Evolutionary conservation across 2,888 invertebrate genomes (phyloP).

Genomic region (Zelleria hepariella): DNA sequence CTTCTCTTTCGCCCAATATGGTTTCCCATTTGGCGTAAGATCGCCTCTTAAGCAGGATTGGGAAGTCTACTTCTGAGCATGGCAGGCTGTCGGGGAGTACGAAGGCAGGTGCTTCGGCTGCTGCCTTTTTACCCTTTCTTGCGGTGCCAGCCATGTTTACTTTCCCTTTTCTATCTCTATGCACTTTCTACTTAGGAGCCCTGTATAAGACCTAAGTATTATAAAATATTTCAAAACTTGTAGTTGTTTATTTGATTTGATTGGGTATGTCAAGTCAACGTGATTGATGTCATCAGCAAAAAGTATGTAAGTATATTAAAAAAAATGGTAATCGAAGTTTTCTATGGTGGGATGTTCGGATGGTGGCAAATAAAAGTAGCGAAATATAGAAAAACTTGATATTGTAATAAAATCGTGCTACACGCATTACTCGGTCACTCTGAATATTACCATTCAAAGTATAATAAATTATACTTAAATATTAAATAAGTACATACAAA

Average conservation of each 20-base stretch:
- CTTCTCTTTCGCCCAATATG: slow-evolving; percentile 41
- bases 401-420: slow-evolving; percentile 33
- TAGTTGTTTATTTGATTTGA: too few relatives aligned
- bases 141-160: slow-evolving; percentile 42
- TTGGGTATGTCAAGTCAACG: too few relatives aligned
- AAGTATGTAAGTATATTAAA: not conserved
- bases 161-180: not conserved
- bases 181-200: not conserved
- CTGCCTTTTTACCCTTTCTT: slow-evolving; percentile 39
- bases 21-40: slow-evolving; percentile 41
- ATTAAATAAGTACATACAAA: slow-evolving; percentile 7
- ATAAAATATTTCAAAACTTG: too few relatives aligned
- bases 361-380: slow-evolving; percentile 1
- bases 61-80: slow-evolving; percentile 54
- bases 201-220: too few relatives aligned
- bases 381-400: slow-evolving; percentile 15
- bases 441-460: slow-evolving; percentile 67
- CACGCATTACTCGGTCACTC: slow-evolving; percentile 61
- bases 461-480: slow-evolving; percentile 23
- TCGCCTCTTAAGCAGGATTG: slow-evolving; percentile 30
- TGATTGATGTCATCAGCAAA: not conserved
- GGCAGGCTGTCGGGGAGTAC: slow-evolving; percentile 50
- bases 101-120: slow-evolving; percentile 32
- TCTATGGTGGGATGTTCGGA: slow-evolving; percentile 17
- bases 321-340: slow-evolving; percentile 12